A percentile compares a stretch with the other conserved stretches of the same genome.
Evolutionary conservation across 2,113 vertebrate species (phyloP).

Genomic region (Murina feae): DNA sequence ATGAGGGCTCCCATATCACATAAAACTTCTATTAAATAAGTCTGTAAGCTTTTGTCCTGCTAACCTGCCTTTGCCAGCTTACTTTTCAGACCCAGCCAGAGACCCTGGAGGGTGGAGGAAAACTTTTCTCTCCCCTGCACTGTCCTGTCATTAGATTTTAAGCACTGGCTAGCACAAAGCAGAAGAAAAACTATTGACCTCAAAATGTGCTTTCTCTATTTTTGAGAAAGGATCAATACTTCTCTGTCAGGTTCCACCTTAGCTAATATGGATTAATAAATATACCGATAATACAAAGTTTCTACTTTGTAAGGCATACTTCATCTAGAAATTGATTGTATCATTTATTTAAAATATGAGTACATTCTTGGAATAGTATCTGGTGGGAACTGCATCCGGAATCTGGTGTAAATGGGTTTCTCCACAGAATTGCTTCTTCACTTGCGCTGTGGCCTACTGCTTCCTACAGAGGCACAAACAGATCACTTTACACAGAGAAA

Average conservation of each 20-base stretch:
- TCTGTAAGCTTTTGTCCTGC: background rate
- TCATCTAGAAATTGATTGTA: slow-evolving; percentile 40
- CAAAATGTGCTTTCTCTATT: slow-evolving; percentile 34
- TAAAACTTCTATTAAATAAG: background rate
- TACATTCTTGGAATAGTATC: slow-evolving; percentile 13
- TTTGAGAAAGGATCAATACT: slow-evolving; percentile 45
- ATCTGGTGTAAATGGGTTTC: background rate
- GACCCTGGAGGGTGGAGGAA: background rate
- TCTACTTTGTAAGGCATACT: background rate
- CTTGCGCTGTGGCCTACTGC: background rate
- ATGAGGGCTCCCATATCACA: background rate
- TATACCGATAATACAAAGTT: background rate
- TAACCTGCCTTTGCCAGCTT: background rate
- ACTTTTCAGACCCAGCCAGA: background rate
- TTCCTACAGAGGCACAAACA: background rate
- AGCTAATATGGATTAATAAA: slow-evolving; percentile 22
- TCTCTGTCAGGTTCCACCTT: slow-evolving; percentile 37
- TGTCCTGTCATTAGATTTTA: background rate
- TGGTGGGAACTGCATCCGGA: background rate
- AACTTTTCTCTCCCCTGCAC: background rate
- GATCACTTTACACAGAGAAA: background rate
- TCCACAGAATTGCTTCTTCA: background rate
- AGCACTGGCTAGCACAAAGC: background rate
- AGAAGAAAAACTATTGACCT: slow-evolving; percentile 35
- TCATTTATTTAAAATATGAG: slow-evolving; percentile 56